Base-by-base conservation (phyloP, 2,888 invertebrate species). In the Thereva unica region DNA sequence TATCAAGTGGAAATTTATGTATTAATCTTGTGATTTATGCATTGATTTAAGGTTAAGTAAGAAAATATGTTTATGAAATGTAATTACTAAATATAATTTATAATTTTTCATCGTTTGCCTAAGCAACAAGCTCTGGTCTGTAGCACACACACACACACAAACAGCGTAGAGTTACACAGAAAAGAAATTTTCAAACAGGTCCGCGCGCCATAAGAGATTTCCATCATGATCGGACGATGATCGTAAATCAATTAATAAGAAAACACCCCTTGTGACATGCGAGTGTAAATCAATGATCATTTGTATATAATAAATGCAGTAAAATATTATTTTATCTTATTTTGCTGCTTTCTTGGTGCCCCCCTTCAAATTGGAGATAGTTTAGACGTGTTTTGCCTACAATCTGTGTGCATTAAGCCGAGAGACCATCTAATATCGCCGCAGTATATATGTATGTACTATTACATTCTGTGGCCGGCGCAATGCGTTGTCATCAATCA, bases 261-360 rank as follows among this genome's bases (percentile, higher is more conserved):
- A 61, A 61, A 61, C 50, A 61, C 61, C 23, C 41, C 38, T 23
- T 23, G 50, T 50, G 61, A 61, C 61, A 61, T 23, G 23, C 23
- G 23, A 23, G 61, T 35, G 61, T 61, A 61, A 61, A 61, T 61
- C 61, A 61, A 61, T 61, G 61, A 61, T 61, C 61, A 50, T 61
- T 61, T 61, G 61, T 50, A 40, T 50, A 61, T 61, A 61, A 61
- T 61, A 61, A 50, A 50, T 40, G 42, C 23, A 59, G 50, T 41
- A 50, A 49, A 59, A 59, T 44, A 44, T 42, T 44, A 42, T 5
- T 40, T 52, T n/a, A 35, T 3, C 52, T 6, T 35, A 4, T 52
- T 52, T 35, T 52, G 23, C n/a, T 37, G 5, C 4, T 49, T 49
- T 53, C 10, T 53, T 4, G n/a, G 38, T 38, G 9, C 9, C 9